Conservation (phyloP, 2,888 invertebrate genomes). For the Noctua pronuba region DNA sequence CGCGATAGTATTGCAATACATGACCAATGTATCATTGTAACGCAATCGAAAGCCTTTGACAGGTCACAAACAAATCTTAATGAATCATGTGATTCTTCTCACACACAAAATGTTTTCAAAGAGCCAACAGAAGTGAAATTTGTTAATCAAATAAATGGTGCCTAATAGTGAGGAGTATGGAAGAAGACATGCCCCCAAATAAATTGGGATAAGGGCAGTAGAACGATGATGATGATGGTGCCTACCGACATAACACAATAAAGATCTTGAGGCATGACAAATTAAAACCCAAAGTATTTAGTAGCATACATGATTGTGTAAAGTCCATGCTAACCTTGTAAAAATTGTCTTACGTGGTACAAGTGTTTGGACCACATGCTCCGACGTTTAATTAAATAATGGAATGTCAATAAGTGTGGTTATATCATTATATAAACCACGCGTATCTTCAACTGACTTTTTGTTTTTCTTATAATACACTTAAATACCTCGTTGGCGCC, state of each 20-base stretch:
- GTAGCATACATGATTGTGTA: neutral
- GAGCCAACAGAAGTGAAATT: neutral
- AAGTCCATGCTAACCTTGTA: conserved; percentile 22
- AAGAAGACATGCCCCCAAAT: neutral
- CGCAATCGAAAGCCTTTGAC: conserved; percentile 4
- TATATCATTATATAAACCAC: neutral
- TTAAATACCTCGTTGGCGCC: conserved; percentile 1
- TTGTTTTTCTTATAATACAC: neutral
- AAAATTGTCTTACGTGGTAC: conserved; percentile 15
- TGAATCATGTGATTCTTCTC: neutral
- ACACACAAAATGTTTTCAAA: neutral
- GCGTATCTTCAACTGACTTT: neutral
- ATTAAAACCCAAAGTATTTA: neutral
- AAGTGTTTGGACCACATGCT: conserved; percentile 17
- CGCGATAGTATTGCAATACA: neutral
- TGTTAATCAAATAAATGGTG: neutral
- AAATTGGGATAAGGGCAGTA: neutral
- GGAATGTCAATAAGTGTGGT: conserved; percentile 38
- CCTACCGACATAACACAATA: neutral
- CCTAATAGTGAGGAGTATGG: neutral
- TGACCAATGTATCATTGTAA: neutral
- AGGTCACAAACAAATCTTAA: neutral
- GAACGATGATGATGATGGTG: neutral
- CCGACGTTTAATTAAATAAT: conserved; percentile 19
- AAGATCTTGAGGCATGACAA: neutral